Evolutionary conservation across 2,113 vertebrate genomes (phyloP), one percentile per base, ranked within the genome.

Genomic region (Orientallactaga bullata): DNA sequence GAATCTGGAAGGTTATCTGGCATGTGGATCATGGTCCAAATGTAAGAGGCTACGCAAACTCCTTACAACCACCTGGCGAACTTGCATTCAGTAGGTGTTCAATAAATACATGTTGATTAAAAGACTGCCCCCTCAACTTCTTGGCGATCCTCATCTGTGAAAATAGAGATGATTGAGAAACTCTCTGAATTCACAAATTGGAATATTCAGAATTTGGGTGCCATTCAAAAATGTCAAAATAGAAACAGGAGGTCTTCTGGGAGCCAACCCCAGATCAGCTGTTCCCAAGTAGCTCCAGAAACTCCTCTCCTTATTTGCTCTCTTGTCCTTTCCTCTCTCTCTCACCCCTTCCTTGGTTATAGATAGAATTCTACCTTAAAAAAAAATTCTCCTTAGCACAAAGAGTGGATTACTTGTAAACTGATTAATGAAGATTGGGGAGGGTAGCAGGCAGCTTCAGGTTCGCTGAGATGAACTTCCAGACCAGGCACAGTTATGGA

Each of bases 331-430:
- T 28, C 20, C 51, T 35, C 35, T 74, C 35, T 74, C 23, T 18
- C 23, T 15, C 39, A 74, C 69, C 15, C 2, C 7, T 39, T 11
- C 20, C 76, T 90, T 21, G 32, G 9, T 51, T 77, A 72, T 71
- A 91, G 88, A 80, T 26, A 84, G 65, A 87, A 81, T 35, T 26
- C 68, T 26, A 8, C 80, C 86, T 65, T n/a, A n/a, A n/a, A n/a
- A 81, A 66, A 91, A 88, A 87, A 37, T 35, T 91, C 63, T 87
- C 60, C 24, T 85, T 77, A 30, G 47, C 39, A 47, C n/a, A 42
- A 73, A 90, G 79, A 85, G 32, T 20, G 7, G 24, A 47, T 82
- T 82, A 37, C 20, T 77, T 83, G 1, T 69, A 85, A 96, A 79
- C 66, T 42, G 66, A 89, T 24, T 86, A 73, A 68, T 77, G n/a